phyloP scores from a whole-genome alignment of 2,888 invertebrate genomes.

The Caenorhabditis uteleia region DNA sequence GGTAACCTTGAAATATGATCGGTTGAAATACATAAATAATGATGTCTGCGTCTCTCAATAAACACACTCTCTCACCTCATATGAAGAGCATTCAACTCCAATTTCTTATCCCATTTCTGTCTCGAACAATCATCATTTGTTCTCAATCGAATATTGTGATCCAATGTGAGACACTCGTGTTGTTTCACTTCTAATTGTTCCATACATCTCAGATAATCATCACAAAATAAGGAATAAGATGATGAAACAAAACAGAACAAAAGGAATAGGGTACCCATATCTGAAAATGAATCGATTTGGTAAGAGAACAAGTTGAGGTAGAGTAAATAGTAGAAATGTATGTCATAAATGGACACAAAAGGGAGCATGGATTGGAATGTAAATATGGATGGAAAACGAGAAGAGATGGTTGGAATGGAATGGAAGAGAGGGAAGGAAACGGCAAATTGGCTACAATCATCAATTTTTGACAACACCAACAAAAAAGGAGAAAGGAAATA shows the following conservation, averaged over 20 bases:
- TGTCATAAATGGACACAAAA: no score
- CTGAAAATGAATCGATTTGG: neutral
- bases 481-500: no score
- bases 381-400: no score
- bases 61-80: no score
- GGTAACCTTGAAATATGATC: conserved; percentile 4
- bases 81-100: conserved; percentile 45
- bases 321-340: no score
- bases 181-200: conserved; percentile 46
- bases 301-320: no score
- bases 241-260: neutral
- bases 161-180: conserved; percentile 37
- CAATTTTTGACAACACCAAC: no score
- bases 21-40: neutral
- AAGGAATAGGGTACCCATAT: neutral
- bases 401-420: no score
- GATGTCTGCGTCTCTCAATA: no score
- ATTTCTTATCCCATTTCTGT: conserved; percentile 43
- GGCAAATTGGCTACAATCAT: no score
- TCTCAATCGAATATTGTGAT: conserved; percentile 20
- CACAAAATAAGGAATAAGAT: conserved; percentile 17
- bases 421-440: no score
- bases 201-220: conserved; percentile 46
- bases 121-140: neutral
- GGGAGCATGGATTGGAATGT: no score